Base-by-base conservation (phyloP, 2,113 vertebrate genomes). In the Melospiza melodia region DNA sequence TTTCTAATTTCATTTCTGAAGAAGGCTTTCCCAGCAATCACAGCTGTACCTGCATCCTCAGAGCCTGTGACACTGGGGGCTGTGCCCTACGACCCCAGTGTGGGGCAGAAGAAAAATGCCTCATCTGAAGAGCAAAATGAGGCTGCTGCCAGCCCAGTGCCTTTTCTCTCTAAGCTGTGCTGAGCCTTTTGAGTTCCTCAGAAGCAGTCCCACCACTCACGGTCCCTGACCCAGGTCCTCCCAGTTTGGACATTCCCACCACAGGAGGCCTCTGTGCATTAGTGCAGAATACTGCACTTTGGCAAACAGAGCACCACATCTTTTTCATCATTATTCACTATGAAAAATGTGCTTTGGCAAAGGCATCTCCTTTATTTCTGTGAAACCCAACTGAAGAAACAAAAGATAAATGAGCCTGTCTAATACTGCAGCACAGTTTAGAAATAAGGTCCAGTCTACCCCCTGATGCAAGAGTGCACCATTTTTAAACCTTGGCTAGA, bases 401-500 rank as follows among this genome's bases (percentile, higher is more conserved):
- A 90, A 75, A 92, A 94, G 93, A 95, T 81, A 94, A 94, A 96
- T 93, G 49, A 90, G 25, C 31, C 12, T 84, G 73, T 87, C 80
- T 90, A 84, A 81, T 46, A 57, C 68, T 48, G 65, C 58, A 68
- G 76, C 28, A 87, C n/a, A 92, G 66, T 97, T 93, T 94, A 92
- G 94, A 96, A 96, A 97, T 84, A 89, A 12, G 41, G 92, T 58
- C 86, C 83, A 89, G 83, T 92, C 83, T 82, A 75, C 46, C 15
- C 93, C 95, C 86, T 96, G 90, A 96, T 94, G 92, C 94, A 96
- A 97, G 92, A 87, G 84, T 81, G 68, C 49, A 94, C 94, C 85
- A 87, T 89, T 94, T 97, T 96, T 97, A 96, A 94, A 95, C 66
- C 58, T 90, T 96, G 94, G 95, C 95, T 93, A 11, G 69, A 68